Percentiles rank a stretch among this genome's conserved stretches.
Conservation (phyloP, 2,888 invertebrate species). For the Lepidocyrtoides sp. region DNA sequence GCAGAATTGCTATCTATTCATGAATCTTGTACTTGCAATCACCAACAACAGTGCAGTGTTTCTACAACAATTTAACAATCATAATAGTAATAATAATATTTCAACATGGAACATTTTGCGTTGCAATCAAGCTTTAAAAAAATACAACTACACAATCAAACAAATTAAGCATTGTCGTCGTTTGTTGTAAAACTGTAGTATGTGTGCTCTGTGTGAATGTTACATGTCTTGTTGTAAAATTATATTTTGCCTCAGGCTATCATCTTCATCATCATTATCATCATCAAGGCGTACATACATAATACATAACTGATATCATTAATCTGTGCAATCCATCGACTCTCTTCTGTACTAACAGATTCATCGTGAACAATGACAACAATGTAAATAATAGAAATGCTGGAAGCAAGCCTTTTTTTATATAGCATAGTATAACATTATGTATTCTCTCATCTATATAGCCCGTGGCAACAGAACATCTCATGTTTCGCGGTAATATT, state of each 20-base stretch:
- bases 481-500: too few relatives aligned
- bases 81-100: neutral
- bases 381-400: too few relatives aligned
- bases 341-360: neutral
- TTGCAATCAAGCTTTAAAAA: neutral
- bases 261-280: too few relatives aligned
- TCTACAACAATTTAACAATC: neutral
- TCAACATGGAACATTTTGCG: neutral
- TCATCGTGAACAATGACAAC: neutral
- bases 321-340: neutral
- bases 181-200: neutral
- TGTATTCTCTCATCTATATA: too few relatives aligned
- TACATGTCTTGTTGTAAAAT: neutral
- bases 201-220: constrained; percentile 23
- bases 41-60: neutral
- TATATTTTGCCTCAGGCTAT: constrained; percentile 9
- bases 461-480: too few relatives aligned
- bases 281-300: too few relatives aligned
- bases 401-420: too few relatives aligned
- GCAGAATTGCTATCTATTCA: neutral
- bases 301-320: neutral
- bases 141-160: neutral
- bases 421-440: too few relatives aligned
- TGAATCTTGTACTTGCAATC: constrained; percentile 3
- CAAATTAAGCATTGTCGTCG: neutral